These are phyloP conservation scores for Hydrochoerus hydrochaeris DNA, from an alignment of 2,113 vertebrate species.

Conservation along the genomic window DNA sequence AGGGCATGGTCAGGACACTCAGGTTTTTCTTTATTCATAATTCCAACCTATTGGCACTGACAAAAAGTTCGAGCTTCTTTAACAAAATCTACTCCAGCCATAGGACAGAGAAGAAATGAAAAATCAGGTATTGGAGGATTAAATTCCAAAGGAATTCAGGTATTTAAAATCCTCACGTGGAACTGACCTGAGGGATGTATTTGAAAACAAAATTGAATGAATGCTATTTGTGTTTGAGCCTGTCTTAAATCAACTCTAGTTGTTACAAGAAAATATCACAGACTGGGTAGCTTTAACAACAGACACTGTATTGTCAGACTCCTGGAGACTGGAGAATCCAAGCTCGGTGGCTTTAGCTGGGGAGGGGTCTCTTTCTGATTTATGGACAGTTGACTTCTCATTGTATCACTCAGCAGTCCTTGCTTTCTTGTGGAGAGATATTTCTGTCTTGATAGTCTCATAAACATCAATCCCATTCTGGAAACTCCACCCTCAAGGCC, in stretches of 20 bases:
- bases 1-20: neutral
- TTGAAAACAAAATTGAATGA: neutral
- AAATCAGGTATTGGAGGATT: neutral
- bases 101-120: neutral
- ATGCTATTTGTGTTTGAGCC: neutral
- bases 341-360: neutral
- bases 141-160: neutral
- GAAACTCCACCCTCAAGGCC: too few species aligned
- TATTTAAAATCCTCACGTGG: neutral
- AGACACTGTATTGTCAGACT: neutral
- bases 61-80: neutral
- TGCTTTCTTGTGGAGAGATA: neutral
- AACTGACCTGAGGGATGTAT: neutral
- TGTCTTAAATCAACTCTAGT: neutral
- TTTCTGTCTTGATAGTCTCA: neutral
- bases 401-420: rapidly evolving
- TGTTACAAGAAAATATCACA: neutral
- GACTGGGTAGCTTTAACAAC: neutral
- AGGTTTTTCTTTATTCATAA: neutral
- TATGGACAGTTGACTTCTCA: neutral
- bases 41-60: neutral
- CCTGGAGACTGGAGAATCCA: neutral
- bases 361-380: neutral
- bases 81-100: neutral
- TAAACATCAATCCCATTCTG: neutral